Percentiles rank a stretch among this genome's conserved stretches.
Evolutionary conservation across 2,797 vertebrate species (phyloP).

Genomic region (Myotis pilosus): DNA sequence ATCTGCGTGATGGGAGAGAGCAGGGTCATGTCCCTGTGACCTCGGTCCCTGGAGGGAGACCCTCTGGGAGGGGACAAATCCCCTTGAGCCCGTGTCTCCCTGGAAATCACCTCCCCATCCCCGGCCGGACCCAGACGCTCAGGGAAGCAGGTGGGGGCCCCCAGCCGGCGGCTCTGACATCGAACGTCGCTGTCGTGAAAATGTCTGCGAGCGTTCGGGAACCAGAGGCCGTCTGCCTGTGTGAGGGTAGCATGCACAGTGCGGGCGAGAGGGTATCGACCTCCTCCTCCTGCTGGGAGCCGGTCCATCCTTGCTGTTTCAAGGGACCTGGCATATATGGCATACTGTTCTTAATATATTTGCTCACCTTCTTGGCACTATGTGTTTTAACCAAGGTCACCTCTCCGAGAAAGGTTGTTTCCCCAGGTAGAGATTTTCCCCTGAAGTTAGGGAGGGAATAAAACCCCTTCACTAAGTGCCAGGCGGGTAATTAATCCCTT

Average conservation of each 20-base stretch:
- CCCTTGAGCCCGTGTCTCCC: background rate
- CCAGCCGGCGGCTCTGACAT: background rate
- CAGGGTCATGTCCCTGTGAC: background rate
- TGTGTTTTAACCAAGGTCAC: no score
- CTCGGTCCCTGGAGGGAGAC: background rate
- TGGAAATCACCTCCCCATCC: background rate
- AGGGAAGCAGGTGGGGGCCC: background rate
- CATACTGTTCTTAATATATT: no score
- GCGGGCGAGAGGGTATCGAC: background rate
- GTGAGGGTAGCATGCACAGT: background rate
- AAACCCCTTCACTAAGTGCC: no score
- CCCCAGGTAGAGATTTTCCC: no score
- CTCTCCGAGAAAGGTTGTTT: no score
- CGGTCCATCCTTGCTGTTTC: no score
- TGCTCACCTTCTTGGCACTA: no score
- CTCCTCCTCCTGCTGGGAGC: background rate
- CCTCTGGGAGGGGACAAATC: background rate
- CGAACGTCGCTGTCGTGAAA: background rate
- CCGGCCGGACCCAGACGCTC: background rate
- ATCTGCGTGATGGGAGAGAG: background rate
- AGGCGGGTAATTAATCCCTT: no score
- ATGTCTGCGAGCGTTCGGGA: background rate
- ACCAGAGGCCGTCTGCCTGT: background rate
- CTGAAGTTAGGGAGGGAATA: no score
- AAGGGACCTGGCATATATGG: no score